Percentiles rank a stretch among this genome's conserved stretches.
These are phyloP conservation scores for Athalia cordata DNA, from an alignment of 2,888 invertebrate species.

Conservation along the genomic window DNA sequence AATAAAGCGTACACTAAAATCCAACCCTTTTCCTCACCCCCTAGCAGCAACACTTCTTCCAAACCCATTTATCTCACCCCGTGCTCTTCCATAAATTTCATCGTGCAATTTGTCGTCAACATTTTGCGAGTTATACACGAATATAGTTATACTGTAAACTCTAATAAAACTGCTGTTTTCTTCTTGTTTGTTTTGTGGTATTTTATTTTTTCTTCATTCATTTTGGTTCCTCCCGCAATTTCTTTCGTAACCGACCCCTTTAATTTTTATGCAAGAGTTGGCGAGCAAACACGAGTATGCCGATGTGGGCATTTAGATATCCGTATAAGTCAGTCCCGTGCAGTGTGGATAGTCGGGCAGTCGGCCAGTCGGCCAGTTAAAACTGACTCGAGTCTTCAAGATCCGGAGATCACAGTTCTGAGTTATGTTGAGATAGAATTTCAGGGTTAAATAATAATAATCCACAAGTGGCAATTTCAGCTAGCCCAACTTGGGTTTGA, in stretches of 20 bases:
- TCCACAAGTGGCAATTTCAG: slow-evolving; percentile 42
- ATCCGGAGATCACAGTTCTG: slow-evolving; percentile 23
- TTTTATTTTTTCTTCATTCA: too few species aligned
- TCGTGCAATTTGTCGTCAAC: slow-evolving; percentile 24
- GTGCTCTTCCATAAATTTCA: slow-evolving; percentile 35
- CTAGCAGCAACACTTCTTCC: not conserved
- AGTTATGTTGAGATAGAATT: slow-evolving; percentile 28
- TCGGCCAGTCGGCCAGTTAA: slow-evolving; percentile 3
- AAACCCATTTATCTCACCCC: slow-evolving; percentile 34
- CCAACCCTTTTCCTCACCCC: slow-evolving; percentile 57
- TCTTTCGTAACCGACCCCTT: not conserved
- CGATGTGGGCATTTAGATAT: slow-evolving; percentile 36
- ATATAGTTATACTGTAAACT: too few species aligned
- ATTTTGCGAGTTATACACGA: too few species aligned
- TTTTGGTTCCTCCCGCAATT: too few species aligned
- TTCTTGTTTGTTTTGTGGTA: too few species aligned
- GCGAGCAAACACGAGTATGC: not conserved
- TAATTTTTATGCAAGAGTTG: not conserved
- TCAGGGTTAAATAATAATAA: slow-evolving; percentile 34
- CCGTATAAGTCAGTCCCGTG: slow-evolving; percentile 12
- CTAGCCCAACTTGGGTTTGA: not conserved
- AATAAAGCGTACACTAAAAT: slow-evolving; percentile 56
- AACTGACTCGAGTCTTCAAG: slow-evolving; percentile 18
- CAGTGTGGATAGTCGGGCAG: not conserved
- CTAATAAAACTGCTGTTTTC: too few species aligned